Conservation (phyloP, 2,113 vertebrate genomes). For the Xyrauchen texanus region DNA sequence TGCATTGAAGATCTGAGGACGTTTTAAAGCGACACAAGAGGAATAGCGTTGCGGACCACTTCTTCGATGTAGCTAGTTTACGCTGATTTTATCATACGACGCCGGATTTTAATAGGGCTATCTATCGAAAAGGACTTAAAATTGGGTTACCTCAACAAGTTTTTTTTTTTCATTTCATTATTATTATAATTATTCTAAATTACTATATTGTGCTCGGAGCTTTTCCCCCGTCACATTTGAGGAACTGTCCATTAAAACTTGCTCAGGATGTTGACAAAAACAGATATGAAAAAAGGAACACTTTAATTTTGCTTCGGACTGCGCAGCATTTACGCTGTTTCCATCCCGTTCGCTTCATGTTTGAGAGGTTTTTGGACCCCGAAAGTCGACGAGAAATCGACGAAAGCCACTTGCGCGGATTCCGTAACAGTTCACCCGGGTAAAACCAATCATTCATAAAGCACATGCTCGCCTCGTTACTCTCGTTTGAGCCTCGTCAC, state of each 20-base stretch:
- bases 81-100: no score
- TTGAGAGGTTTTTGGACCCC: background rate
- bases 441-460: slow-evolving; percentile 49
- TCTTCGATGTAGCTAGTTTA: background rate
- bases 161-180: background rate
- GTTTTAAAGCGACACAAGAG: slow-evolving; percentile 22
- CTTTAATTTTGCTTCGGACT: background rate
- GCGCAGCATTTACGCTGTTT: background rate
- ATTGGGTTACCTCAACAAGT: slow-evolving; percentile 24
- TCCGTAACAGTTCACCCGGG: slow-evolving; percentile 35
- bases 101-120: background rate
- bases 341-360: background rate
- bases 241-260: background rate
- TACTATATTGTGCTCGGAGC: background rate
- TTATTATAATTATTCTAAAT: no score
- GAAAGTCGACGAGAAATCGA: background rate
- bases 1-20: slow-evolving; percentile 42
- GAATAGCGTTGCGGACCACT: background rate
- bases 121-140: background rate
- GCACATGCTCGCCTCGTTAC: slow-evolving; percentile 34
- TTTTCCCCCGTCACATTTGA: background rate
- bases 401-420: slow-evolving; percentile 13
- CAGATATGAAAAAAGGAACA: slow-evolving; percentile 12
- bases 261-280: background rate
- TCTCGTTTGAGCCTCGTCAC: slow-evolving; percentile 53